phyloP scores from a whole-genome alignment of 2,888 invertebrate species.

The Agonopterix heracliana region DNA sequence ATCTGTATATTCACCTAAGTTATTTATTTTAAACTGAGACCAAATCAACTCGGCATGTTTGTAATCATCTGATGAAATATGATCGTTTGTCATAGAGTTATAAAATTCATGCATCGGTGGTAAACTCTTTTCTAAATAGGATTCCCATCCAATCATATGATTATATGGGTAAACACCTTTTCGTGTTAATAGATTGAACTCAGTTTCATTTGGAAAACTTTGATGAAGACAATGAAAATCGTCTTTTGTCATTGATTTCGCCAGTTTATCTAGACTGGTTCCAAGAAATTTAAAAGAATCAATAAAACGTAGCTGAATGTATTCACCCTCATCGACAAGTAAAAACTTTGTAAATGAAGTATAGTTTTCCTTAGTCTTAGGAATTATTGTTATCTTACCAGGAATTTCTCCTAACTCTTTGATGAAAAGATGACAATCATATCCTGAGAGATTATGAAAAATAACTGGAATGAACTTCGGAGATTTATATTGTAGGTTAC shows the following conservation, averaged over 20 bases:
- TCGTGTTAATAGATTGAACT: constrained; percentile 1
- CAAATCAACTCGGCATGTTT: constrained; percentile 11
- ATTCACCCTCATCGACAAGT: background rate
- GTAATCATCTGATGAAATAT: constrained; percentile 7
- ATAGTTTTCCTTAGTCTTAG: constrained; percentile 28
- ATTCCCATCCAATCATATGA: constrained; percentile 12
- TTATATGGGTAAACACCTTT: constrained; percentile 18
- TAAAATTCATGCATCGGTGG: constrained; percentile 12
- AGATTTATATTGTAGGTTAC: constrained; percentile 2
- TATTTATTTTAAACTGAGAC: constrained; percentile 14
- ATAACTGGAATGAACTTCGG: constrained; percentile 2
- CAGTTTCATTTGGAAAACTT: background rate
- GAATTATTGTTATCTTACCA: constrained; percentile 19
- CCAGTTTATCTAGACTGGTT: constrained; percentile 1
- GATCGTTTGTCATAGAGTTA: constrained; percentile 8
- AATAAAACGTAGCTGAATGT: constrained; percentile 6
- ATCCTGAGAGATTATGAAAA: constrained; percentile 7
- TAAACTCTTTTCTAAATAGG: constrained; percentile 9
- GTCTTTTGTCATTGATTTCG: background rate
- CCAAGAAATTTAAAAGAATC: no score
- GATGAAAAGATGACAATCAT: constrained; percentile 23
- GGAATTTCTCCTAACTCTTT: constrained; percentile 20
- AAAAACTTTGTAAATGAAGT: constrained; percentile 27
- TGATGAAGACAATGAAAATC: constrained; percentile 8
- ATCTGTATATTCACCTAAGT: constrained; percentile 20